phyloP scores from a whole-genome alignment of 2,888 invertebrate genomes.

The Prostheceraeus crozeri region DNA sequence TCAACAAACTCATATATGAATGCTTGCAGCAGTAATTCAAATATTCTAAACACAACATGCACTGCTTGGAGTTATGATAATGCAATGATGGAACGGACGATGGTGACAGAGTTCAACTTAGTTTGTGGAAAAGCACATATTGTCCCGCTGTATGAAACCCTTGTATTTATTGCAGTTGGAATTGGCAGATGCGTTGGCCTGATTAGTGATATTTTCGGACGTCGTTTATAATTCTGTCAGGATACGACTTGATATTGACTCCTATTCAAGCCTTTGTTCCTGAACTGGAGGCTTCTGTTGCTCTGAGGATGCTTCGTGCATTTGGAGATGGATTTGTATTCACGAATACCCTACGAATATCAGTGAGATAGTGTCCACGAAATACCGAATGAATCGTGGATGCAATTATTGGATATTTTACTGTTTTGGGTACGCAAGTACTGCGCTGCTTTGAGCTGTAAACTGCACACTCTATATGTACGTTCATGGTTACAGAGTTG shows the following conservation, averaged over 20 bases:
- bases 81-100: conserved; percentile 8
- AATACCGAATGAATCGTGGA: conserved; percentile 19
- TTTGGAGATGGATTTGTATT: too few relatives aligned
- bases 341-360: background rate
- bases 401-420: conserved; percentile 33
- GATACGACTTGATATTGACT: too few relatives aligned
- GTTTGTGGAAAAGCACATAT: conserved; percentile 11
- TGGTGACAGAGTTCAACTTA: conserved; percentile 33
- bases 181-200: conserved; percentile 22
- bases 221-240: too few relatives aligned
- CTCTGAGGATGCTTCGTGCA: conserved; percentile 26
- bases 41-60: too few relatives aligned
- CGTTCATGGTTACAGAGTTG: too few relatives aligned
- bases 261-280: too few relatives aligned
- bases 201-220: conserved; percentile 29
- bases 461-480: too few relatives aligned
- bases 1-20: too few relatives aligned
- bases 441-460: too few relatives aligned
- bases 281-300: too few relatives aligned
- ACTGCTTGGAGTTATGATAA: conserved; percentile 13
- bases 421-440: conserved; percentile 30
- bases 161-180: conserved; percentile 30
- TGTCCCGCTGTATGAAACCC: background rate
- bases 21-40: too few relatives aligned
- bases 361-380: conserved; percentile 8